Base-by-base conservation (phyloP, 2,888 invertebrate species). In the Agrypnus murinus region DNA sequence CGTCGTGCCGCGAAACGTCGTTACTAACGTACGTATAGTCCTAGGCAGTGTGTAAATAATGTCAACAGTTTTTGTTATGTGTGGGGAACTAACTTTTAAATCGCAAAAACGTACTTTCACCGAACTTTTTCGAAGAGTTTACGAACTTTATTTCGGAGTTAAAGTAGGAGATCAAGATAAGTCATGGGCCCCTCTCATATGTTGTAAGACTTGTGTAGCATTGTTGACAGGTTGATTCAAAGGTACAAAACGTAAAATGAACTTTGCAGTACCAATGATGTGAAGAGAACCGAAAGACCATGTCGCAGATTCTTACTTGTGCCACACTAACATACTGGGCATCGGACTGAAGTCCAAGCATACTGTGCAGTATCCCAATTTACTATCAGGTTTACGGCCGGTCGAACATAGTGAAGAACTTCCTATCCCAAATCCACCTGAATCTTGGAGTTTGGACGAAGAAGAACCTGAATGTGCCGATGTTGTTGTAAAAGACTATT, bases 261-360 rank as follows among this genome's bases (percentile, higher is more conserved):
- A 58, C 43, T 81, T 81, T 74, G 75, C 65, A 32, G 50, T 77
- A 14, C 78, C 80, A 38, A 79, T 73, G 69, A 68, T 78, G 34
- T 80, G 79, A 80, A 17, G 71, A 46, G 78, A 81, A 70, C 77
- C 77, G 50, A 72, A 63, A 65, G 75, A 82, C 73, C 81, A 82
- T 74, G 68, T 62, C 1, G 74, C 67, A 71, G 80, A 81, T 72
- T 80, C 78, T 73, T 81, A 79, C 70, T 80, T 81, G 73, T 82
- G 79, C 69, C 63, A 73, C 7, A 62, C 65, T 14, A n/a, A 50
- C n/a, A 17, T 50, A 7, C 4, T 5, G 12, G 25, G 50, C 6
- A 43, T 43, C 12, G n/a, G n/a, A 8, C n/a, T n/a, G 6, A 43
- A 43, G n/a, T 12, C 43, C 5, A 36, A 36, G 10, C 9, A 36